A percentile compares a stretch with the other conserved stretches of the same genome.
phyloP scores from a whole-genome alignment of 2,797 vertebrate genomes.

The Mionectes olivaceus region DNA sequence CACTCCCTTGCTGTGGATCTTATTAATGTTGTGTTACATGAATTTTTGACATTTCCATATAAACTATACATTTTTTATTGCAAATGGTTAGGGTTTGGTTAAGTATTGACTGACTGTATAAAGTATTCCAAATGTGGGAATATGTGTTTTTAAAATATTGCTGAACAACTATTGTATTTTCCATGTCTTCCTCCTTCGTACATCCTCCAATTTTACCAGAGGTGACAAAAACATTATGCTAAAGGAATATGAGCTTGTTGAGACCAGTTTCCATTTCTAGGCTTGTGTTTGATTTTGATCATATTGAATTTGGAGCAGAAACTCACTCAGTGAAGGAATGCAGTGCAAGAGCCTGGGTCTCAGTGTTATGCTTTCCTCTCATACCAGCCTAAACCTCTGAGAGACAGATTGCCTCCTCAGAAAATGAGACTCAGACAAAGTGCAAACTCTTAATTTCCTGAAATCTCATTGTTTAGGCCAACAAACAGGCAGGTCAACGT shows the following conservation, averaged over 20 bases:
- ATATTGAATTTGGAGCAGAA: background rate
- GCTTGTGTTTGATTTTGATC: background rate
- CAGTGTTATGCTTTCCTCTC: background rate
- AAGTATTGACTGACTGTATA: background rate
- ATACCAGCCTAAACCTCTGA: background rate
- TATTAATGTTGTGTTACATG: accelerated
- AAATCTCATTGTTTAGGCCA: constrained; percentile 31
- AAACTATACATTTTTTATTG: background rate
- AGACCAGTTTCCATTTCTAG: background rate
- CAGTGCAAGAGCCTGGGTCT: background rate
- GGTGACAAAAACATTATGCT: background rate
- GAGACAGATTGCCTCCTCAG: background rate
- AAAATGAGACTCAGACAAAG: background rate
- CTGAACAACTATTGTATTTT: background rate
- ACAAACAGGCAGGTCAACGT: constrained; percentile 39
- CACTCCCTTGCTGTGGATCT: background rate
- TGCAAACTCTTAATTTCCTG: constrained; percentile 34
- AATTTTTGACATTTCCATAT: background rate
- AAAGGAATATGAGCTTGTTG: background rate
- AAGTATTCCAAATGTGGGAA: background rate
- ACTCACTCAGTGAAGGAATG: background rate
- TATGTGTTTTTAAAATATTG: background rate
- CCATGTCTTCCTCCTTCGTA: background rate
- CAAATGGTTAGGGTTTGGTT: background rate
- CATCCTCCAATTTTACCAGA: background rate